phyloP scores from a whole-genome alignment of 2,113 vertebrate genomes.

The Neolamprologus longior region DNA sequence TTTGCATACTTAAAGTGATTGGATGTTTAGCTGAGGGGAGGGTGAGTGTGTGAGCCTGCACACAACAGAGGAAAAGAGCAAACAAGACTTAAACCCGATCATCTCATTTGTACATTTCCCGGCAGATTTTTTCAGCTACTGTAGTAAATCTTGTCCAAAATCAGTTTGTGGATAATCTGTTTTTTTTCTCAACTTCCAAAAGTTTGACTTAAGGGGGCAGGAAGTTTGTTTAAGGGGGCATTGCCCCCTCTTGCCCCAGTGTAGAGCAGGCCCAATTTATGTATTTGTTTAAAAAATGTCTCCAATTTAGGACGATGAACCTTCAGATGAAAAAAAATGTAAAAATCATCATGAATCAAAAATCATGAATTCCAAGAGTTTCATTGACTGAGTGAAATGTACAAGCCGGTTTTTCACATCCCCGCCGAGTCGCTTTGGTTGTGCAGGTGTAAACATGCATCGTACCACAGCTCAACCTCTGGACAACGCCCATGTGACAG shows the following conservation, averaged over 20 bases:
- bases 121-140: neutral
- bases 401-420: neutral
- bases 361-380: neutral
- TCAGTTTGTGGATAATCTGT: neutral
- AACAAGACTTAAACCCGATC: neutral
- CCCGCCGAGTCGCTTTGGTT: neutral
- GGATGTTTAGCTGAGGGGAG: neutral
- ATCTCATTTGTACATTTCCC: rapidly evolving
- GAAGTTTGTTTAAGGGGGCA: neutral
- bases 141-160: neutral
- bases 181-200: neutral
- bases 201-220: neutral
- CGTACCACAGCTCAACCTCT: neutral
- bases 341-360: neutral
- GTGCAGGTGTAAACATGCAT: rapidly evolving
- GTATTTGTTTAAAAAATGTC: neutral
- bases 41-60: neutral
- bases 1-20: neutral
- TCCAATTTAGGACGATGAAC: neutral
- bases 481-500: neutral
- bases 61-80: neutral
- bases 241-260: neutral
- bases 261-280: neutral
- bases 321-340: neutral
- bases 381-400: neutral